Evolutionary conservation across 2,888 invertebrate species (phyloP).

Genomic region (Ditula angustiorana): DNA sequence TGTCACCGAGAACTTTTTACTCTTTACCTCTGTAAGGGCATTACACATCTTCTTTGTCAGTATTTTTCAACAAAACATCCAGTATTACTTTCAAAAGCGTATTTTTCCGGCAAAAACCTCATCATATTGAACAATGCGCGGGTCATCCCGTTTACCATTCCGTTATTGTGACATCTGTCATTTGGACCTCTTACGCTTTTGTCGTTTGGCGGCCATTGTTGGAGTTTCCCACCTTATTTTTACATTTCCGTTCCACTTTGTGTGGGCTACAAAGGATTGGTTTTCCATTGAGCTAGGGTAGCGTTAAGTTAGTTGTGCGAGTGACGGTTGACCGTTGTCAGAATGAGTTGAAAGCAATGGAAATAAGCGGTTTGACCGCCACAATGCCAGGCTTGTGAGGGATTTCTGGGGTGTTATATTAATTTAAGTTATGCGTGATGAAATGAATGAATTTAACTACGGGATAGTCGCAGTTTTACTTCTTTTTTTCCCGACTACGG

Average conservation of each 20-base stretch:
- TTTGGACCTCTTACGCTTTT: slow-evolving; percentile 36
- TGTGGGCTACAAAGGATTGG: neutral
- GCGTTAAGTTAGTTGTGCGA: slow-evolving; percentile 9
- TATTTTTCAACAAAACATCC: neutral
- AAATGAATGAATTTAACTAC: too few species aligned
- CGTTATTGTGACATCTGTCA: slow-evolving; percentile 38
- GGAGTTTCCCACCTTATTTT: neutral
- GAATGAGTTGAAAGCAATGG: slow-evolving; percentile 56
- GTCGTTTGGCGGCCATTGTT: slow-evolving; percentile 31
- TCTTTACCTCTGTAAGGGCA: neutral
- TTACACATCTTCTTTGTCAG: neutral
- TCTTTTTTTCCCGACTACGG: too few species aligned
- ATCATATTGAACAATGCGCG: slow-evolving; percentile 50
- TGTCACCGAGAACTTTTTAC: neutral
- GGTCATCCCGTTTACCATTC: slow-evolving; percentile 46
- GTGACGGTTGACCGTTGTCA: slow-evolving; percentile 41
- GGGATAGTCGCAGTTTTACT: too few species aligned
- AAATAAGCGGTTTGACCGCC: slow-evolving; percentile 65
- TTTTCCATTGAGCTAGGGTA: neutral
- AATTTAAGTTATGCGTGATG: slow-evolving; percentile 56
- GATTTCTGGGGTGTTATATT: slow-evolving; percentile 62
- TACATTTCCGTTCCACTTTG: neutral
- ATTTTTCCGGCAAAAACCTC: slow-evolving; percentile 50
- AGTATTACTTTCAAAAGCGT: slow-evolving; percentile 21
- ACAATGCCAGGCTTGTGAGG: slow-evolving; percentile 54